phyloP scores from a whole-genome alignment of 2,797 vertebrate genomes.

The Euthynnus affinis region DNA sequence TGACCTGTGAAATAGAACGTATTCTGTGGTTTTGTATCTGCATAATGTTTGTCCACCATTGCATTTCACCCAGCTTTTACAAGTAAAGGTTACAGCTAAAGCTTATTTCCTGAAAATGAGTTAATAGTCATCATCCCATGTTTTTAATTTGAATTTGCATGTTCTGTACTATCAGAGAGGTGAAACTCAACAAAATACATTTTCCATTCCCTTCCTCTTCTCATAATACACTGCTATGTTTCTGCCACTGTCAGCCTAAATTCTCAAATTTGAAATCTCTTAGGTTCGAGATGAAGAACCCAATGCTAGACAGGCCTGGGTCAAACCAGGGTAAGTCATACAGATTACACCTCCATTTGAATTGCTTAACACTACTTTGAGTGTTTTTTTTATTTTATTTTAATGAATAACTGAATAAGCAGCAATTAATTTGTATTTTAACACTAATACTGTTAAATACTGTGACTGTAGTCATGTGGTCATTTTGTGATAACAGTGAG shows the following conservation, averaged over 20 bases:
- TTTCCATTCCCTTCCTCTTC: slow-evolving; percentile 30
- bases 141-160: slow-evolving; percentile 49
- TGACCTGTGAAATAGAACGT: no score
- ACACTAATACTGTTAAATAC: neutral
- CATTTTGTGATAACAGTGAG: neutral
- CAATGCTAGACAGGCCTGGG: slow-evolving; percentile 89
- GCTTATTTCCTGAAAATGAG: neutral
- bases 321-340: slow-evolving; percentile 93
- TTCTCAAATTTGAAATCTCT: slow-evolving; percentile 53
- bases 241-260: slow-evolving; percentile 14
- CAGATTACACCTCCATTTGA: neutral
- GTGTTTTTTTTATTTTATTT: neutral
- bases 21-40: slow-evolving; percentile 27
- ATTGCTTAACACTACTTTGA: neutral
- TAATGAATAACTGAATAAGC: neutral
- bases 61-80: slow-evolving; percentile 6
- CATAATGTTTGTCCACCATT: slow-evolving; percentile 14
- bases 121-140: neutral
- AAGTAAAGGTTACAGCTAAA: slow-evolving; percentile 22
- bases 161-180: slow-evolving; percentile 64
- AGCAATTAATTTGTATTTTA: neutral
- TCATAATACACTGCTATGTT: neutral
- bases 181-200: slow-evolving; percentile 82
- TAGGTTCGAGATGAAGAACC: slow-evolving; percentile 92
- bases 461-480: neutral